Percentiles rank a stretch among this genome's conserved stretches.
Evolutionary conservation across 2,888 invertebrate species (phyloP).

Genomic region (Prostheceraeus crozeri): DNA sequence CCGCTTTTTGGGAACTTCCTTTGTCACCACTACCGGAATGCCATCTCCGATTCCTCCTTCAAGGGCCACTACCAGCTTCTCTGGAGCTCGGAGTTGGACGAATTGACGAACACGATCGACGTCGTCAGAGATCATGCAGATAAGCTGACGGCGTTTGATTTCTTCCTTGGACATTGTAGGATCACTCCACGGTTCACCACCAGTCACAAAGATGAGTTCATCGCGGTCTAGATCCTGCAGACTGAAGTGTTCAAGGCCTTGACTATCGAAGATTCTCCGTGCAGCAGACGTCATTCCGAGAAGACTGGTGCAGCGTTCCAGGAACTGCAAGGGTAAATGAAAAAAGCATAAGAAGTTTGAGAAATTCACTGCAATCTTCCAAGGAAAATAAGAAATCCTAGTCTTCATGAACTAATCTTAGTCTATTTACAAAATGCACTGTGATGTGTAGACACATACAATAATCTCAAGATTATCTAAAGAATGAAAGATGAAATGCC

Average conservation of each 20-base stretch:
- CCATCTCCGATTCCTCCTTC: too few species aligned
- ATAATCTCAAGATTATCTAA: too few species aligned
- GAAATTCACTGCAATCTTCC: too few species aligned
- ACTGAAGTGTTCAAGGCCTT: constrained; percentile 52
- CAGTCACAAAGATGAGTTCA: constrained; percentile 51
- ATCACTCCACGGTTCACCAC: constrained; percentile 55
- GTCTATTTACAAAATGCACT: too few species aligned
- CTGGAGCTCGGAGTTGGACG: constrained; percentile 49
- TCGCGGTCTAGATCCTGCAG: constrained; percentile 49
- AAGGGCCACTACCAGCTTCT: too few species aligned
- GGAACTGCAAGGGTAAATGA: constrained; percentile 51
- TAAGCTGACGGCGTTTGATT: constrained; percentile 50
- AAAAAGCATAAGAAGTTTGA: constrained; percentile 9
- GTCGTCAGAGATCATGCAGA: constrained; percentile 52
- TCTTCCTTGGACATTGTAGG: constrained; percentile 51
- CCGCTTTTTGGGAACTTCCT: too few species aligned
- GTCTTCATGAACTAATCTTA: too few species aligned
- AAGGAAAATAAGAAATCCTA: too few species aligned
- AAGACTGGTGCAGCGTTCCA: constrained; percentile 52
- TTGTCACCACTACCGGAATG: too few species aligned
- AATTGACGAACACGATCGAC: constrained; percentile 52
- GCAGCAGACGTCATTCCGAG: constrained; percentile 54
- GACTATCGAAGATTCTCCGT: constrained; percentile 52
- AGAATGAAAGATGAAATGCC: too few species aligned
- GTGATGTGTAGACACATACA: too few species aligned